Evolutionary conservation across 1,140 invertebrate genomes (phyloP), one percentile per base, ranked within the genome.

Genomic region (Megathymus violae): DNA sequence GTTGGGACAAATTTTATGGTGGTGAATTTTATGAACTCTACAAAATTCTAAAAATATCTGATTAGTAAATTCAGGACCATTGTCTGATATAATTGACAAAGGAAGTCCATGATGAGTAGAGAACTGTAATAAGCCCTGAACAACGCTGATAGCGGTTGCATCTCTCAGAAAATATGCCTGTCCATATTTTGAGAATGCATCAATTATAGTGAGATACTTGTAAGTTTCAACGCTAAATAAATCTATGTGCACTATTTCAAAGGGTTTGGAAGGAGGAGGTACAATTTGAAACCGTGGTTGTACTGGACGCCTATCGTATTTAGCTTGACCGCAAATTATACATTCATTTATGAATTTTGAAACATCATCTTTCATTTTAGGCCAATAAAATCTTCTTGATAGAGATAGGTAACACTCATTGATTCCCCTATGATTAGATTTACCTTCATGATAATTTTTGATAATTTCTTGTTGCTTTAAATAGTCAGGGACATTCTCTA

Each of bases 11-110:
- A 22, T 22, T 22, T 22, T 22, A 22, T 22, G 19, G 44, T 60
- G 58, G 5, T 60, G 9, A 27, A 48, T 27, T 13, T 60, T 60
- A 48, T 48, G 31, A 19, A 36, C 1, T 48, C 34, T 13, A 13
- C 19, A 38, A 16, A 44, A 43, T 58, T 41, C 22, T 11, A 36
- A 14, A 15, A 58, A 47, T 11, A 66, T 17, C 17, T 66, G 56
- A 31, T 66, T 61, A 1, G 56, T 54, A 40, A 66, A 61, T 60
- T 66, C 64, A 3, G 56, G 58, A 9, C 56, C 64, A 9, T 60
- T 52, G 40, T 66, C 64, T 16, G 64, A 47, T 36, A 66, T 31
- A 19, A 66, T 52, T 4, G 56, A 60, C 3, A 60, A 27, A 10
- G 63, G 63, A 11, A 65, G 11, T 0, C 63, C 54, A 40, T 65